Evolutionary conservation across 2,797 vertebrate genomes (phyloP), one percentile per base, ranked within the genome.

Genomic region (Anolis apletophallus): DNA sequence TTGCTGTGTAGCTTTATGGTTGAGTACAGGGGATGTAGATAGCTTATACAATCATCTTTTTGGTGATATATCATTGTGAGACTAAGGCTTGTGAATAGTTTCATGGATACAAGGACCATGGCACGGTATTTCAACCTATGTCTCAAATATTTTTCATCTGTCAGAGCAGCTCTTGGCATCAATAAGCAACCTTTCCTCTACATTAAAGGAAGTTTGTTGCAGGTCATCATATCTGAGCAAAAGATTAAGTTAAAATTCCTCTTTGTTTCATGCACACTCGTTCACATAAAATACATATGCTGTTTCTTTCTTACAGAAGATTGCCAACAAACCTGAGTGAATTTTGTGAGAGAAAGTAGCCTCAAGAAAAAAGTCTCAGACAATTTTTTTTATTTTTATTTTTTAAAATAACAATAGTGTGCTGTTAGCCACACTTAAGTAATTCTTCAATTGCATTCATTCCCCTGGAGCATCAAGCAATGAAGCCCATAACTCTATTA

Each of bases 391-490:
- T 46, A 26, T 86, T 74, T 2, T 17, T 67, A 50, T 79, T 80
- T 84, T 80, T 75, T 52, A 73, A 36, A 83, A 80, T 80, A 81
- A 67, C 80, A 50, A 77, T 36, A 52, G 17, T 26, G 29, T 13
- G 78, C 71, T 69, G 72, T 55, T 67, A 82, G 59, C 77, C 68
- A 21, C 71, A 88, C 19, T 80, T 75, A 81, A 87, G 88, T 36
- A 54, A 36, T 72, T 81, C 90, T n/a, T 73, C 68, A 77, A 34
- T 55, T 23, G 36, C 34, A 61, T 71, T 59, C 21, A 34, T 79
- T 29, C 88, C 88, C 85, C 85, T 59, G 11, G 89, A 85, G 87
- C 52, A 50, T 82, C 67, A 2, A 54, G 4, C 1, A 76, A 72
- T 74, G 61, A 75, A 88, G 82, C 69, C 74, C 9, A 71, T 3